Evolutionary conservation across 2,888 invertebrate species (phyloP).

Genomic region (Mimas tiliae): DNA sequence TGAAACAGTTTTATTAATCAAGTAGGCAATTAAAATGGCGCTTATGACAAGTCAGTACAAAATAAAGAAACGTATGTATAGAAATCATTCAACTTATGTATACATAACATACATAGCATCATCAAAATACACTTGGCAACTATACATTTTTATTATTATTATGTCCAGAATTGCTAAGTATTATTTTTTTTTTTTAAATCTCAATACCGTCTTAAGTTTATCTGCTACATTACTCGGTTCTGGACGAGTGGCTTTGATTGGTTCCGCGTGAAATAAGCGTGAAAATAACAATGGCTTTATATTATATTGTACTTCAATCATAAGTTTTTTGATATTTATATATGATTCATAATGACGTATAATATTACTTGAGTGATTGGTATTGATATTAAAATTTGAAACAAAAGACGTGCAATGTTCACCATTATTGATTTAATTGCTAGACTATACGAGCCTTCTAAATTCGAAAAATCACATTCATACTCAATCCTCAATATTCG

Average conservation of each 20-base stretch:
- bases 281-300: constrained; percentile 51
- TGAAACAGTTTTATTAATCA: no score
- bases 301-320: constrained; percentile 36
- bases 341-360: background rate
- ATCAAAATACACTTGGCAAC: no score
- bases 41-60: no score
- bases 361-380: background rate
- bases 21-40: no score
- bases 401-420: background rate
- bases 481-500: no score
- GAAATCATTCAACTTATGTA: no score
- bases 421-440: no score
- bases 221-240: constrained; percentile 36
- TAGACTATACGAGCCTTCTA: background rate
- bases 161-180: no score
- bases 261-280: constrained; percentile 50
- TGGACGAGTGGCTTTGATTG: constrained; percentile 55
- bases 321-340: constrained; percentile 7
- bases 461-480: background rate
- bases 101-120: no score
- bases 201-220: background rate
- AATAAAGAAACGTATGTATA: no score
- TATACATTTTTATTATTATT: no score
- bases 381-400: background rate
- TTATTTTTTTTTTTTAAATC: background rate